A percentile compares a stretch with the other conserved stretches of the same genome.
phyloP scores from a whole-genome alignment of 2,797 vertebrate genomes.

The Cuculus canorus region DNA sequence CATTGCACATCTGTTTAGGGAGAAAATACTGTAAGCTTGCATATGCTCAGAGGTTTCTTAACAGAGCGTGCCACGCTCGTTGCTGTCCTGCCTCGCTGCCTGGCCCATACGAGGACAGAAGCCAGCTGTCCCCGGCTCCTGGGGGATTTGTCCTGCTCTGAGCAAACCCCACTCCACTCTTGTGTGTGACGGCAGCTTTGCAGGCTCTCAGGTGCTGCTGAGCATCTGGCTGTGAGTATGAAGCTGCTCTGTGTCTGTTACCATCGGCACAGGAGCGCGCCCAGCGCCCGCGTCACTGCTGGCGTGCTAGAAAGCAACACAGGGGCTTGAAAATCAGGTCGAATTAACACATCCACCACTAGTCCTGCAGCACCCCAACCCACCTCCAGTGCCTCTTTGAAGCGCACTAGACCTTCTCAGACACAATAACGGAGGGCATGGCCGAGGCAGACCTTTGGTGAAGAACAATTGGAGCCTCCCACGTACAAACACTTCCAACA shows the following conservation, averaged over 20 bases:
- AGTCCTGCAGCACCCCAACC: accelerated
- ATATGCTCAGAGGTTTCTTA: background rate
- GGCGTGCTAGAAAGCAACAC: accelerated
- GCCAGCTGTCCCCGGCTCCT: background rate
- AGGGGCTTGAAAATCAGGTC: accelerated
- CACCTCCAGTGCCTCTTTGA: background rate
- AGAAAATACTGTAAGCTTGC: background rate
- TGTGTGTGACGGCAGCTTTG: accelerated
- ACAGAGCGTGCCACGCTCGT: background rate
- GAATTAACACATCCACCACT: accelerated
- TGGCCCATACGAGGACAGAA: background rate
- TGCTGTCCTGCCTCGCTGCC: background rate
- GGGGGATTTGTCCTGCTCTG: accelerated
- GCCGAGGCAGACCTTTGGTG: background rate
- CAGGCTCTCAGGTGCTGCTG: background rate
- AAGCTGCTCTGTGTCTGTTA: background rate
- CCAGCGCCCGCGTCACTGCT: accelerated
- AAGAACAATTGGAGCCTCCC: background rate
- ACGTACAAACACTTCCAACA: accelerated
- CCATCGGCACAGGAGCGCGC: accelerated
- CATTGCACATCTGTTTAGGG: background rate
- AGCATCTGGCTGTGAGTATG: accelerated
- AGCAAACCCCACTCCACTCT: accelerated
- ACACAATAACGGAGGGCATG: accelerated
- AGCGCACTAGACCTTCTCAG: background rate